A percentile compares a stretch with the other conserved stretches of the same genome.
phyloP scores from a whole-genome alignment of 2,113 vertebrate genomes.

The Propithecus coquereli region DNA sequence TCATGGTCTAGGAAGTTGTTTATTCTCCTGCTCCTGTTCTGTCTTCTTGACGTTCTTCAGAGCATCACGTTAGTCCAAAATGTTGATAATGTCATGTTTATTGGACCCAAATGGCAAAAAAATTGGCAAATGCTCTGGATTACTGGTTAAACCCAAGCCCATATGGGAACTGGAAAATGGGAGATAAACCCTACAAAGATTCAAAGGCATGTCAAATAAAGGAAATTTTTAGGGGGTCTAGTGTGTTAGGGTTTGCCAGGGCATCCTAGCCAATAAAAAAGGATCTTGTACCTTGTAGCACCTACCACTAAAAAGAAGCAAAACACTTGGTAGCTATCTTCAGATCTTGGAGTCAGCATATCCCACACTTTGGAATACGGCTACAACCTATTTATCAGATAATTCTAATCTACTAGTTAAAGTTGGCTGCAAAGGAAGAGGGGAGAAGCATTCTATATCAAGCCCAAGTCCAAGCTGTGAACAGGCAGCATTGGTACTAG shows the following conservation, averaged over 20 bases:
- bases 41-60: neutral
- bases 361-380: neutral
- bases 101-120: neutral
- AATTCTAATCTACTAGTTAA: neutral
- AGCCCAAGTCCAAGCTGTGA: neutral
- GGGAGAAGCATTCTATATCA: neutral
- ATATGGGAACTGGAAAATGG: neutral
- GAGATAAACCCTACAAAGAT: neutral
- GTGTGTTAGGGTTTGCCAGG: neutral
- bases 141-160: neutral
- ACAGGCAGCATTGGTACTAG: neutral
- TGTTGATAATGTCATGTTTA: neutral
- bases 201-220: neutral
- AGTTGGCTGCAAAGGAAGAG: neutral
- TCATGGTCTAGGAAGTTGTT: neutral
- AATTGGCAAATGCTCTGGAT: neutral
- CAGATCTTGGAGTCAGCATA: neutral
- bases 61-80: neutral
- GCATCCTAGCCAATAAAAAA: neutral
- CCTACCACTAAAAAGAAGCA: neutral
- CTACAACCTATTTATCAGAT: neutral
- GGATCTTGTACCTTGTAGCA: neutral
- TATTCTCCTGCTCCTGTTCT: slow-evolving; percentile 16
- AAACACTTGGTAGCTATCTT: neutral
- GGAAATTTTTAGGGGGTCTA: neutral